These are phyloP conservation scores for Mustelus asterias DNA, from an alignment of 2,113 vertebrate genomes.

Conservation along the genomic window DNA sequence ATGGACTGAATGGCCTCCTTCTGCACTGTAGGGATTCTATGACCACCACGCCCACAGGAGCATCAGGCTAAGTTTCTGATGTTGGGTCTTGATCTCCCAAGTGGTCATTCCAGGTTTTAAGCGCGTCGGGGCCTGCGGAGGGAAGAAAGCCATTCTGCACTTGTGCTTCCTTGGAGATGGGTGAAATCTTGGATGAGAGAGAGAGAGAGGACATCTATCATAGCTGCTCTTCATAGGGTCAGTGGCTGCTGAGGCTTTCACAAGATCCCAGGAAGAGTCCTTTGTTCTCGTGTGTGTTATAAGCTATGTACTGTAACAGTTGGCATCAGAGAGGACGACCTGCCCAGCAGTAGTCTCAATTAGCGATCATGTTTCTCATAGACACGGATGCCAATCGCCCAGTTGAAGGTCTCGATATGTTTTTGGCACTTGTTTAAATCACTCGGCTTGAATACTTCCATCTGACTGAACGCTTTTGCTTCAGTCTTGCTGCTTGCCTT, in stretches of 20 bases:
- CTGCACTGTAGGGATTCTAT: too few species aligned
- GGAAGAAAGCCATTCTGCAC: background rate
- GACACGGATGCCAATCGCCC: background rate
- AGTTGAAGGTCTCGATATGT: background rate
- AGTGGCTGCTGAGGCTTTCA: background rate
- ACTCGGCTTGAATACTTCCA: background rate
- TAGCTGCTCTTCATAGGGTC: background rate
- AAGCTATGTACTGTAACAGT: background rate
- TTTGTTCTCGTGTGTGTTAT: background rate
- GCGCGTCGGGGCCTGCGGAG: background rate
- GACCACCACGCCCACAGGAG: too few species aligned
- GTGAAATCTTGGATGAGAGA: background rate
- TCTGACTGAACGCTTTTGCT: background rate
- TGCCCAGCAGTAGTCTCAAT: background rate
- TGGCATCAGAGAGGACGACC: background rate
- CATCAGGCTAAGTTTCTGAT: background rate
- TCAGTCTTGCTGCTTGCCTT: background rate
- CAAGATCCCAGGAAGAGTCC: background rate
- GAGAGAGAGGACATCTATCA: background rate
- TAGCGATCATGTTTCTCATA: background rate
- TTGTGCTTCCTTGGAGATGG: background rate
- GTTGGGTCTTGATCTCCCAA: background rate
- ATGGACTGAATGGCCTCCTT: too few species aligned
- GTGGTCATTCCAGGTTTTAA: background rate
- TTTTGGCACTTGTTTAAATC: constrained; percentile 4